Percentiles rank a stretch among this genome's conserved stretches.
phyloP scores from a whole-genome alignment of 2,888 invertebrate genomes.

The Flexamia atlantica region DNA sequence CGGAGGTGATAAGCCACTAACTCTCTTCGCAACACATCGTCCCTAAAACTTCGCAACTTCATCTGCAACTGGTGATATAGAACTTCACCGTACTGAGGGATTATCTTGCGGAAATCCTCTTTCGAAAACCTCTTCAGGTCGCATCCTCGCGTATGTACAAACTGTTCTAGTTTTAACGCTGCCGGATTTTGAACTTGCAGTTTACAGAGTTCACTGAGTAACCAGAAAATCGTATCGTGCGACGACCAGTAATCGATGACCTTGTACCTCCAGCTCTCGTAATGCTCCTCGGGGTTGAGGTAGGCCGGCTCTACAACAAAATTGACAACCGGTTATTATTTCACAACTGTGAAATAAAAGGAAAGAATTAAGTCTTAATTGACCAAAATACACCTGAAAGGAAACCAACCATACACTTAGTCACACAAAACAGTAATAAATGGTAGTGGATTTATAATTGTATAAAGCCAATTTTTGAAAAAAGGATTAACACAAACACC shows the following conservation, averaged over 20 bases:
- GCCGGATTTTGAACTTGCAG: conserved; percentile 7
- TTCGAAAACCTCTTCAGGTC: background rate
- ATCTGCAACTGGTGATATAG: conserved; percentile 4
- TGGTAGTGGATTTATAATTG: no score
- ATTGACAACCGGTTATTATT: no score
- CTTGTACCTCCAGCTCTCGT: background rate
- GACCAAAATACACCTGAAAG: no score
- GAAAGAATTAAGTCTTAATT: no score
- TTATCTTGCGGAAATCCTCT: background rate
- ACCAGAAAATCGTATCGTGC: background rate
- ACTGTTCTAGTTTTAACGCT: background rate
- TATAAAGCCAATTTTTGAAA: no score
- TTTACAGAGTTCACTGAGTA: background rate
- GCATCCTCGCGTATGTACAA: background rate
- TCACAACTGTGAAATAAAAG: no score
- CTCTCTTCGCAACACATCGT: background rate
- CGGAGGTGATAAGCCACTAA: background rate
- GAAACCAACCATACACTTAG: no score
- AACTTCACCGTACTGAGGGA: background rate
- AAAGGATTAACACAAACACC: no score
- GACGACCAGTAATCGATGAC: background rate
- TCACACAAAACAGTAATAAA: no score
- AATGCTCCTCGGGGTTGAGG: background rate
- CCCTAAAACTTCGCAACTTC: background rate
- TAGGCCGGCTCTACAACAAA: background rate